These are phyloP conservation scores for Muscina levida DNA, from an alignment of 2,888 invertebrate species.

Conservation along the genomic window DNA sequence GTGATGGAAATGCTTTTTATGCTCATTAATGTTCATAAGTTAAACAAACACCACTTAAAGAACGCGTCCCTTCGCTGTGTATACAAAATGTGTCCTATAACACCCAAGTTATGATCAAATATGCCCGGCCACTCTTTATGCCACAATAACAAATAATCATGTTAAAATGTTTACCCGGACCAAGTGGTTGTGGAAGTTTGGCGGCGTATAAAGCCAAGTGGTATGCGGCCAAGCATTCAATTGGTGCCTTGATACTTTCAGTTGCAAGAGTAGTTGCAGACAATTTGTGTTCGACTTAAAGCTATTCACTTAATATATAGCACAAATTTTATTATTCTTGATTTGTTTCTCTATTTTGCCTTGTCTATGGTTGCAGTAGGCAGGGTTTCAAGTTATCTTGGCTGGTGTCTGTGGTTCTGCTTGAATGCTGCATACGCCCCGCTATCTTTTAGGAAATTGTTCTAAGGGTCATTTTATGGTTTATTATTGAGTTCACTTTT, in stretches of 20 bases:
- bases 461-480: no score
- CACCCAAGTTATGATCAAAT: neutral
- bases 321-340: no score
- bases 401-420: no score
- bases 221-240: neutral
- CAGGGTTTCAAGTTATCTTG: no score
- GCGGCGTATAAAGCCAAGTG: neutral
- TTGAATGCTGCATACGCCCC: no score
- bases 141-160: neutral
- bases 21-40: slow-evolving; percentile 15
- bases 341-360: no score
- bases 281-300: neutral
- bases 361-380: no score
- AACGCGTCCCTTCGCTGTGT: neutral
- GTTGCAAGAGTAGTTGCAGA: neutral
- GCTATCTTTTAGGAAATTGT: no score
- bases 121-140: neutral
- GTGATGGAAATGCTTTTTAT: slow-evolving; percentile 7
- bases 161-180: slow-evolving; percentile 8
- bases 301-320: neutral
- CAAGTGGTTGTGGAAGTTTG: neutral
- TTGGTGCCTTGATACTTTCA: neutral
- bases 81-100: no score
- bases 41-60: slow-evolving; percentile 13
- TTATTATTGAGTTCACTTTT: no score